Conservation (phyloP, 2,113 vertebrate species). For the Ictidomys tridecemlineatus region DNA sequence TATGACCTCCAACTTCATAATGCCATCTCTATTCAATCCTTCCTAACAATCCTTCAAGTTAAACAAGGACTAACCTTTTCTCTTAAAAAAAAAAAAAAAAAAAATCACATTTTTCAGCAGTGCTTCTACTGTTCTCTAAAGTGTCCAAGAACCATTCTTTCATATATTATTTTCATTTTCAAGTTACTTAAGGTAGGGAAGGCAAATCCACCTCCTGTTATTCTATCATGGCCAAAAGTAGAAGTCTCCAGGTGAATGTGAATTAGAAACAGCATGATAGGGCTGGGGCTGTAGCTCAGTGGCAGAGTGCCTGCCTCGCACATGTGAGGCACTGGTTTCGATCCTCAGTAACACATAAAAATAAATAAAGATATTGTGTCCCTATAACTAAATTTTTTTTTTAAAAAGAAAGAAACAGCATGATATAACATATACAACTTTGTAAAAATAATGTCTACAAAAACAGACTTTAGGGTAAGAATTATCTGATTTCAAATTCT, state of each 20-base stretch:
- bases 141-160: neutral
- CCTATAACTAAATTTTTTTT: too few relatives aligned
- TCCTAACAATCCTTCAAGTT: neutral
- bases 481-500: constrained; percentile 28
- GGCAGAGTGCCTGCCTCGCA: too few relatives aligned
- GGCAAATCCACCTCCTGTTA: neutral
- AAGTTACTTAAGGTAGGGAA: neutral
- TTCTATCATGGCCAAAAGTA: neutral
- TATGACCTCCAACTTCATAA: neutral
- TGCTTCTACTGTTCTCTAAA: neutral
- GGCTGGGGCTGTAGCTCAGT: too few relatives aligned
- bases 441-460: neutral
- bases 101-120: neutral
- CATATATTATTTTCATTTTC: neutral
- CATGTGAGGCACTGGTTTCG: too few relatives aligned
- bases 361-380: too few relatives aligned
- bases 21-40: neutral
- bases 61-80: neutral
- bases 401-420: neutral
- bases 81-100: neutral
- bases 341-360: too few relatives aligned
- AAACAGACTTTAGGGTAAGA: neutral
- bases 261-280: constrained; percentile 9
- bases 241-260: constrained; percentile 7
- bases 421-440: neutral